A percentile compares a stretch with the other conserved stretches of the same genome.
phyloP scores from a whole-genome alignment of 2,888 invertebrate species.

The Cataglyphis albicans region DNA sequence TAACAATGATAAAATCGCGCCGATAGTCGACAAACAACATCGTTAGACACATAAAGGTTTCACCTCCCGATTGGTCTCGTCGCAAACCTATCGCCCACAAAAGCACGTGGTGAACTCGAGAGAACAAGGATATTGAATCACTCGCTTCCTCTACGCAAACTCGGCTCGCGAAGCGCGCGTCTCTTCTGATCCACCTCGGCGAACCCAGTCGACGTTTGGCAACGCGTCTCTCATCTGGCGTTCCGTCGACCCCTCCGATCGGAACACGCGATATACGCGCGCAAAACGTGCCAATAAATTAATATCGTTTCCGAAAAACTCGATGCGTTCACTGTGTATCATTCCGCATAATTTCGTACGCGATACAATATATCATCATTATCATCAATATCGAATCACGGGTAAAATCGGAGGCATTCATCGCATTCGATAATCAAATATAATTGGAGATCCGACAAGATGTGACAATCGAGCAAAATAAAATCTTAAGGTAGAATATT shows the following conservation, averaged over 20 bases:
- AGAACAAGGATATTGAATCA: constrained; percentile 68
- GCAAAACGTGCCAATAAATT: constrained; percentile 26
- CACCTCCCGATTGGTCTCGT: constrained; percentile 4
- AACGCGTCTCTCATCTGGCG: constrained; percentile 67
- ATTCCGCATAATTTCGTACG: background rate
- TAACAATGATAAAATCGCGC: constrained; percentile 22
- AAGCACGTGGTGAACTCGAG: constrained; percentile 70
- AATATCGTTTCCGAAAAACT: background rate
- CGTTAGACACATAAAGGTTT: background rate
- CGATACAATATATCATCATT: background rate
- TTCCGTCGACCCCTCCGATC: constrained; percentile 47
- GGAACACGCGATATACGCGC: constrained; percentile 29
- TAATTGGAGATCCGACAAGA: background rate
- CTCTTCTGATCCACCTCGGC: constrained; percentile 70
- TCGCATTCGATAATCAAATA: constrained; percentile 17
- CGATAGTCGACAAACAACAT: constrained; percentile 11
- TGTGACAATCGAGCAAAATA: background rate
- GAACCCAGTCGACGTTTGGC: constrained; percentile 73
- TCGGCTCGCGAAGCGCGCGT: constrained; percentile 61
- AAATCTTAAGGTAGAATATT: background rate
- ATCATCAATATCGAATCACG: background rate
- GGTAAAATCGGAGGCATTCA: background rate
- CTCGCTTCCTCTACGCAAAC: constrained; percentile 74
- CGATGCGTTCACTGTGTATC: background rate
- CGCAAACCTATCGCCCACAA: constrained; percentile 40